Evolutionary conservation across 2,113 vertebrate species (phyloP).

Genomic region (Eolophus roseicapilla): DNA sequence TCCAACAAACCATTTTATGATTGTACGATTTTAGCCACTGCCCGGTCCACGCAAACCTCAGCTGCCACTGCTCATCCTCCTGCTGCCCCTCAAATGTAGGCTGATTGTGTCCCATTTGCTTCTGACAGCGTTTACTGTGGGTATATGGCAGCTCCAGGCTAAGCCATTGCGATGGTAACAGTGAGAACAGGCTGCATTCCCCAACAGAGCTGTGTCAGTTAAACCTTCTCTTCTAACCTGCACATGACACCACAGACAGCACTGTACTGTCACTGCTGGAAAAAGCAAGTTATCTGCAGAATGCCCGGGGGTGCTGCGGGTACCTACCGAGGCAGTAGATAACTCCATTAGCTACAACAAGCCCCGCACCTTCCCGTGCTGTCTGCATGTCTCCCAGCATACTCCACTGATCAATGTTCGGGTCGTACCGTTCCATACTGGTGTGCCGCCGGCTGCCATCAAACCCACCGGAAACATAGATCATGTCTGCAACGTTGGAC

Average conservation of each 20-base stretch:
- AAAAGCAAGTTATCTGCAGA: background rate
- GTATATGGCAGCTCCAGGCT: background rate
- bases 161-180: background rate
- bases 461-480: slow-evolving; percentile 96
- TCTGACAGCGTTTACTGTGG: background rate
- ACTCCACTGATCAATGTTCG: slow-evolving; percentile 99
- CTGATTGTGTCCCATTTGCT: background rate
- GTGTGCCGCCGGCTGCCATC: slow-evolving; percentile 97
- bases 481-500: slow-evolving; percentile 85
- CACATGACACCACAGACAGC: background rate
- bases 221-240: background rate
- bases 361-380: slow-evolving; percentile 93
- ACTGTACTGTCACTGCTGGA: background rate
- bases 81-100: accelerated
- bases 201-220: background rate
- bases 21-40: too few species aligned
- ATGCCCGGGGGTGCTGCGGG: background rate
- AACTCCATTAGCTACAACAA: slow-evolving; percentile 94
- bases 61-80: background rate
- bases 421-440: slow-evolving; percentile 98
- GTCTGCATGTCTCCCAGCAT: slow-evolving; percentile 99
- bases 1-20: background rate
- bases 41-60: background rate
- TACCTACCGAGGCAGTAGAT: slow-evolving; percentile 93
- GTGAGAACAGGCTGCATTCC: background rate